Evolutionary conservation across 2,113 vertebrate species (phyloP), one percentile per base, ranked within the genome.

Genomic region (Psephotus haematonotus): DNA sequence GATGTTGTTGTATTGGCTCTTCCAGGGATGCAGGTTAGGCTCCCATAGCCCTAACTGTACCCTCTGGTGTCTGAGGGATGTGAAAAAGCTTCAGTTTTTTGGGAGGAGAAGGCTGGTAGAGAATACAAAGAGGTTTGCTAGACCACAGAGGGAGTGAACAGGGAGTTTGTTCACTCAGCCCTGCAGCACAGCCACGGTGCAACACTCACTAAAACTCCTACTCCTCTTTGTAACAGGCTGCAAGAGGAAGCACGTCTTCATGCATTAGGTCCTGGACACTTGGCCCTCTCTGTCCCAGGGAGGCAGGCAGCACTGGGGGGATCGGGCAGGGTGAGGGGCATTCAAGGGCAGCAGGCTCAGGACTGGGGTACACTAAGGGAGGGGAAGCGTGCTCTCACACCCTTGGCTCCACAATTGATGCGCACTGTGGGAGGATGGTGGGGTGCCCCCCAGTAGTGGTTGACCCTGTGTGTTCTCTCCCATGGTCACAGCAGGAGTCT

Each of bases 381-480:
- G 29, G 23, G 19, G 7, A 89, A 76, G 2, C 17, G 33, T 7
- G 17, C 25, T 53, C 31, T 63, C 27, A 31, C 15, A 67, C 9
- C 16, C 3, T 0, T 81, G 24, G 14, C 37, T 81, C 44, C 3
- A 1, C 2, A 2, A 25, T 39, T 39, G 46, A 31, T 33, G 27
- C 20, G 24, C 9, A 7, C 28, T 71, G 31, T 59, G 39, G 35
- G 37, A 93, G 35, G 59, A 44, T 22, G 4, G 3, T 31, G 46
- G 46, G 25, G 68, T 7, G 11, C 64, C 47, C 17, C 20, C n/a
- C 8, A 13, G 29, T 20, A 69, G 13, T 17, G 13, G 6, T 50
- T 0, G 0, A 8, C 17, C 6, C 23, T 3, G 1, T 50, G 49
- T 62, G 17, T 13, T 49, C n/a, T 52, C 59, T 49, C 31, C n/a